These are phyloP conservation scores for Caenorhabditis remanei DNA, from an alignment of 1,140 invertebrate species.

Conservation along the genomic window DNA sequence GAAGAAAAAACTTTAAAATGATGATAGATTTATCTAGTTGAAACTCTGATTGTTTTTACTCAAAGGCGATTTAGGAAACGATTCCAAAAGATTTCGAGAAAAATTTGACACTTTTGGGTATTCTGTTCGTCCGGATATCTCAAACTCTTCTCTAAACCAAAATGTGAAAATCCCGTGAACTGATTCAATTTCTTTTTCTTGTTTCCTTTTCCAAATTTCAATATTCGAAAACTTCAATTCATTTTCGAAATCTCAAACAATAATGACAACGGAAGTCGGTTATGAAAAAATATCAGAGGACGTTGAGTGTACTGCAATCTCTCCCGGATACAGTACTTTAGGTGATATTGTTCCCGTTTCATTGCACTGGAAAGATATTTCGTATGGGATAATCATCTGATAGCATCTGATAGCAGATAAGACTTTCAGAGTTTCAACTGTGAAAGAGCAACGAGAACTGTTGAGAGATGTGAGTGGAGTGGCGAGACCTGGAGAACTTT, in stretches of 20 bases:
- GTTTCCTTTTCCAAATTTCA: no score
- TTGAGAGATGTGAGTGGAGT: slow-evolving; percentile 62
- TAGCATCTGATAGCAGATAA: not conserved
- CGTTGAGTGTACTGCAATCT: slow-evolving; percentile 29
- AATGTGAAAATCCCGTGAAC: no score
- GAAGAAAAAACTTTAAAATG: no score
- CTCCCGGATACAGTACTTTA: slow-evolving; percentile 32
- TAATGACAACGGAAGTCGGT: not conserved
- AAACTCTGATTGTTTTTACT: no score
- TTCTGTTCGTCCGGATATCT: no score
- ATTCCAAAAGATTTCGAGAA: no score
- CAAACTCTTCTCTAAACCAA: no score
- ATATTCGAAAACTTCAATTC: not conserved
- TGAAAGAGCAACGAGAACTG: slow-evolving; percentile 58
- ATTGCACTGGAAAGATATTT: slow-evolving; percentile 11
- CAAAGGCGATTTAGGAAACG: no score
- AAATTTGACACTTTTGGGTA: no score
- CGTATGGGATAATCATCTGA: not conserved
- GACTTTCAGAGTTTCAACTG: slow-evolving; percentile 53
- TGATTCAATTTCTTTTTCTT: no score
- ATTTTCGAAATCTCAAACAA: not conserved
- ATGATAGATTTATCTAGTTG: no score
- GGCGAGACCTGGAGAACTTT: slow-evolving; percentile 70
- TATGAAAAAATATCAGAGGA: slow-evolving; percentile 47
- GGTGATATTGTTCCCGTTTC: slow-evolving; percentile 33